These are phyloP conservation scores for Pangasianodon hypophthalmus DNA, from an alignment of 2,113 vertebrate species.

Conservation along the genomic window DNA sequence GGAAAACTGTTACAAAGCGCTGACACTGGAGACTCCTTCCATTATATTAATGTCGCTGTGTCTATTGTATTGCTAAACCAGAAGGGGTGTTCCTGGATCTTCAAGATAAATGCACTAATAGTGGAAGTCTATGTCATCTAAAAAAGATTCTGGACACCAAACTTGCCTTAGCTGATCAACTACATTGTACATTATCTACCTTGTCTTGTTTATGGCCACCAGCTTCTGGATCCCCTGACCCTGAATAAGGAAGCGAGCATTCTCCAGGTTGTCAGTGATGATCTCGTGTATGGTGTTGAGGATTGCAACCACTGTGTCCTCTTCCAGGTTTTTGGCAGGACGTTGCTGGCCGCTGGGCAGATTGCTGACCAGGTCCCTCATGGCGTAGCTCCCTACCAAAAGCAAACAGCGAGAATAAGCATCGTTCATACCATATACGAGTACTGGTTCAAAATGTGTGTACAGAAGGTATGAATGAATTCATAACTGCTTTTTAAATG, in stretches of 20 bases:
- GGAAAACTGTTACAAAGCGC: neutral
- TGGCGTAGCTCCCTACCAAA: slow-evolving; percentile 86
- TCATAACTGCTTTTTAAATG: neutral
- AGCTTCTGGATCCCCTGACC: slow-evolving; percentile 91
- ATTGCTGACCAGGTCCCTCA: slow-evolving; percentile 91
- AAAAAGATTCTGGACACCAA: neutral
- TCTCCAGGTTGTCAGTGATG: slow-evolving; percentile 91
- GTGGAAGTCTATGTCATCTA: neutral
- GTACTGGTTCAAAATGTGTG: neutral
- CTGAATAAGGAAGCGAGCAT: slow-evolving; percentile 88
- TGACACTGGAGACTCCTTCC: neutral
- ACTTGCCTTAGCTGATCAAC: neutral
- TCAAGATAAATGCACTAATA: neutral
- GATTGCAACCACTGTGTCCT: slow-evolving; percentile 91
- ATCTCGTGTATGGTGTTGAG: slow-evolving; percentile 97
- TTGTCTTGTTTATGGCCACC: slow-evolving; percentile 87
- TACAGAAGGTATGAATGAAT: neutral
- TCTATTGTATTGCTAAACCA: neutral
- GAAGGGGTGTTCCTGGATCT: neutral
- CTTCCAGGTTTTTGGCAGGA: slow-evolving; percentile 87
- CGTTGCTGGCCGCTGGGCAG: slow-evolving; percentile 85
- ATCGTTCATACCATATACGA: neutral
- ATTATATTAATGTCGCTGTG: neutral
- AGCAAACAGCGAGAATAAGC: neutral
- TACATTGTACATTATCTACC: slow-evolving; percentile 67